Evolutionary conservation across 2,113 vertebrate species (phyloP), one percentile per base, ranked within the genome.

Genomic region (Ctenodactylus gundi): DNA sequence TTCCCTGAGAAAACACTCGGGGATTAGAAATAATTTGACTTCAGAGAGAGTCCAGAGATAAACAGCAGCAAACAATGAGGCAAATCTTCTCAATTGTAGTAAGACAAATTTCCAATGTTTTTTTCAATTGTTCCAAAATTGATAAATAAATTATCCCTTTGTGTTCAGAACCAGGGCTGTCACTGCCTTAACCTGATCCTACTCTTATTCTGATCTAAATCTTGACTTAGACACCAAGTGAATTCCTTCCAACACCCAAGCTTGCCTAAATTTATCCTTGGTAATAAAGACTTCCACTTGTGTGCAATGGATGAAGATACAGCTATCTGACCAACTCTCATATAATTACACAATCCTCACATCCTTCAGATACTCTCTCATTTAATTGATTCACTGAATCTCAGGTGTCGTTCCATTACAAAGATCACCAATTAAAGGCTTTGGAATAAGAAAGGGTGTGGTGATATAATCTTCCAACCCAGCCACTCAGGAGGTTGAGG

Each of bases 141-240:
- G 13, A 85, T 82, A 83, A 91, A 57, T 88, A 92, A 95, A 75
- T 77, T n/a, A 80, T 73, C 21, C 34, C 62, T 84, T 78, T 58
- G 70, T 75, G 41, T 91, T 93, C 31, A 93, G 46, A 87, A 85
- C 31, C 21, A 86, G 29, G 64, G 9, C 14, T 67, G 9, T 88
- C 15, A 31, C 18, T 27, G 90, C 91, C 36, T 89, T 53, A 95
- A 65, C 57, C 23, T 83, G 29, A 91, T 49, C 5, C 31, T 36
- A 41, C 6, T 51, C 4, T 62, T 72, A 75, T 10, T 18, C 44
- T 89, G 55, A 51, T 5, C 14, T 72, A 60, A 91, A 55, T 64
- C 27, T 93, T 83, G 57, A 68, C 34, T 67, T 83, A 31, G 67
- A 62, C 25, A 70, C 44, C 17, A 78, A 51, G 7, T 49, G 6